A percentile compares a stretch with the other conserved stretches of the same genome.
phyloP scores from a whole-genome alignment of 2,888 invertebrate species.

The Merodon equestris region DNA sequence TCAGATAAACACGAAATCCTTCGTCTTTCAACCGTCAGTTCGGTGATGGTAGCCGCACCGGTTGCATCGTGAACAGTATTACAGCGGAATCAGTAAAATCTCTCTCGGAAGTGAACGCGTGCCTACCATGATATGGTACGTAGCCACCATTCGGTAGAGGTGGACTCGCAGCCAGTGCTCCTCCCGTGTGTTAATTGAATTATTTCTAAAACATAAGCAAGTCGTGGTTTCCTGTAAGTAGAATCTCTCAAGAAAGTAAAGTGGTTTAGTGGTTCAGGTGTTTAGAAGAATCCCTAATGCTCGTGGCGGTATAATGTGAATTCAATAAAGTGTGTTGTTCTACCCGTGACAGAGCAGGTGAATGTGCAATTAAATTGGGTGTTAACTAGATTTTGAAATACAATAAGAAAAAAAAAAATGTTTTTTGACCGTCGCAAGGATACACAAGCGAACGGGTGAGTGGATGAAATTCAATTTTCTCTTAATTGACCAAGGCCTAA shows the following conservation, averaged over 20 bases:
- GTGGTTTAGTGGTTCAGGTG: neutral
- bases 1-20: conserved; percentile 58
- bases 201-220: neutral
- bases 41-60: conserved; percentile 64
- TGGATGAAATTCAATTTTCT: conserved; percentile 50
- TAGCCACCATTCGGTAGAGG: too few relatives aligned
- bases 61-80: conserved; percentile 55
- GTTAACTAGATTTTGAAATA: too few relatives aligned
- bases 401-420: too few relatives aligned
- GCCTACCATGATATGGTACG: too few relatives aligned
- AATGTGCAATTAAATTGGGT: too few relatives aligned
- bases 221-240: neutral
- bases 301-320: conserved; percentile 40
- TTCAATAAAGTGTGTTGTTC: conserved; percentile 42
- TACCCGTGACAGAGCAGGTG: too few relatives aligned
- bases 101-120: too few relatives aligned
- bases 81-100: too few relatives aligned
- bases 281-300: too few relatives aligned
- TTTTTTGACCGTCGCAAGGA: conserved; percentile 13
- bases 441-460: conserved; percentile 47
- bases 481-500: conserved; percentile 33
- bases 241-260: too few relatives aligned
- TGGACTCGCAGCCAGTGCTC: too few relatives aligned
- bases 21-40: conserved; percentile 60
- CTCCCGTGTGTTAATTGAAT: too few relatives aligned